phyloP scores from a whole-genome alignment of 2,113 vertebrate genomes.

The Marmota monax region DNA sequence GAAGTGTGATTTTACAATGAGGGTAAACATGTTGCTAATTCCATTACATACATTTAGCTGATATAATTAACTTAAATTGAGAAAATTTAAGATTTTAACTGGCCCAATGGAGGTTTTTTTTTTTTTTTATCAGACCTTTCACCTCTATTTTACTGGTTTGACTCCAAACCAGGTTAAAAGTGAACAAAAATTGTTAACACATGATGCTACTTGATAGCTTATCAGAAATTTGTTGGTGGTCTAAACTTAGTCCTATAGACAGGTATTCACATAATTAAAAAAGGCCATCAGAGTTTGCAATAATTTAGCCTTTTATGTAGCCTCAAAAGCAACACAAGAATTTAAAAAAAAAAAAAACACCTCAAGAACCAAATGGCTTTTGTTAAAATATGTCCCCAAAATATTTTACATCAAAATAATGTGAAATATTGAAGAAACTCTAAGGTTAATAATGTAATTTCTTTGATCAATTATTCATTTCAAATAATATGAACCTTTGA shows the following conservation, averaged over 20 bases:
- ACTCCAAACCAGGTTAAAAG: constrained; percentile 55
- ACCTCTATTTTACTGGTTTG: constrained; percentile 54
- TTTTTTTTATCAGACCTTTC: constrained; percentile 50
- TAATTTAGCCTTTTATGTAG: background rate
- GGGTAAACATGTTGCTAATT: constrained; percentile 68
- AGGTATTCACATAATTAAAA: constrained; percentile 61
- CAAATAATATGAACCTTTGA: background rate
- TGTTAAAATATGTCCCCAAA: constrained; percentile 8
- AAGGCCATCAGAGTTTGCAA: constrained; percentile 17
- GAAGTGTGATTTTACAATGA: constrained; percentile 35
- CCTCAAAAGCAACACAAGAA: background rate
- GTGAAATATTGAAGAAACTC: background rate
- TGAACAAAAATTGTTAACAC: constrained; percentile 80
- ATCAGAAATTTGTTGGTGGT: constrained; percentile 69
- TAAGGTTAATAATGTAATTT: background rate
- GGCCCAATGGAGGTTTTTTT: background rate
- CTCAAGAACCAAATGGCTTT: background rate
- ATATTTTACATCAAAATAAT: background rate
- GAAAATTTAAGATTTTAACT: background rate
- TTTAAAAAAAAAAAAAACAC: background rate
- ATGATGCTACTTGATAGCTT: background rate
- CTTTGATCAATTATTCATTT: constrained; percentile 10
- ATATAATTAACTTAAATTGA: constrained; percentile 49
- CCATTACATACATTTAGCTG: constrained; percentile 38
- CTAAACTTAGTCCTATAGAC: constrained; percentile 38